Percentiles rank a stretch among this genome's conserved stretches.
Evolutionary conservation across 2,113 vertebrate genomes (phyloP).

Genomic region (Megaceryle maxima): DNA sequence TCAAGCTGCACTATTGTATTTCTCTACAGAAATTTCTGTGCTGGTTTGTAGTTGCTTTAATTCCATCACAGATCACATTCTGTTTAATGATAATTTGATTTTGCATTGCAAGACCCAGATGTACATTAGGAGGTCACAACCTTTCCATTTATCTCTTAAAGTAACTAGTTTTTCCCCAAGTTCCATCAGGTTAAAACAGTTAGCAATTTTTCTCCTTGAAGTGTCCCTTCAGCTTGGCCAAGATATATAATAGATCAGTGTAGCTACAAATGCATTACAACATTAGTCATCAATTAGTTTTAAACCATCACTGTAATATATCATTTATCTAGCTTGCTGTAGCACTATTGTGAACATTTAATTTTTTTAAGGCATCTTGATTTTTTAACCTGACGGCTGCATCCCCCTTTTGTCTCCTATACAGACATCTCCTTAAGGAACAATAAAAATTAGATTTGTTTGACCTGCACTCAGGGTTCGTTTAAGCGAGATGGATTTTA

Average conservation of each 20-base stretch:
- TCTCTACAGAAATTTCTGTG: constrained; percentile 25
- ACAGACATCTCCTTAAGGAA: constrained; percentile 78
- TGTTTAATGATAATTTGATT: constrained; percentile 80
- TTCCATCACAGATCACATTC: constrained; percentile 58
- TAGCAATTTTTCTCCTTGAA: constrained; percentile 83
- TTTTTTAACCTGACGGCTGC: constrained; percentile 70
- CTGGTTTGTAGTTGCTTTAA: constrained; percentile 35
- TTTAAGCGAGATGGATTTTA: constrained; percentile 80
- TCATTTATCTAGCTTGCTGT: constrained; percentile 78
- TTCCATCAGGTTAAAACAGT: constrained; percentile 81
- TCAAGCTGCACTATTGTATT: neutral
- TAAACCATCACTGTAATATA: constrained; percentile 76
- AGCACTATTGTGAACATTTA: constrained; percentile 77
- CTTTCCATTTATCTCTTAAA: constrained; percentile 77
- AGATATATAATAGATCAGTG: constrained; percentile 80
- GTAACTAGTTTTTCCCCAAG: constrained; percentile 74
- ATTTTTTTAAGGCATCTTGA: constrained; percentile 79
- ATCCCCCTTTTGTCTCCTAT: constrained; percentile 74
- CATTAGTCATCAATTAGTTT: constrained; percentile 85
- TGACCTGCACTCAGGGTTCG: constrained; percentile 77
- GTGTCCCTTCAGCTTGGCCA: constrained; percentile 72
- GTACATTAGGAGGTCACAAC: constrained; percentile 74
- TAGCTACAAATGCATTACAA: constrained; percentile 81
- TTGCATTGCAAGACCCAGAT: constrained; percentile 73
- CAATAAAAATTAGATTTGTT: constrained; percentile 83